Evolutionary conservation across 2,888 invertebrate genomes (phyloP).

Genomic region (Xanthorhoe spadicearia): DNA sequence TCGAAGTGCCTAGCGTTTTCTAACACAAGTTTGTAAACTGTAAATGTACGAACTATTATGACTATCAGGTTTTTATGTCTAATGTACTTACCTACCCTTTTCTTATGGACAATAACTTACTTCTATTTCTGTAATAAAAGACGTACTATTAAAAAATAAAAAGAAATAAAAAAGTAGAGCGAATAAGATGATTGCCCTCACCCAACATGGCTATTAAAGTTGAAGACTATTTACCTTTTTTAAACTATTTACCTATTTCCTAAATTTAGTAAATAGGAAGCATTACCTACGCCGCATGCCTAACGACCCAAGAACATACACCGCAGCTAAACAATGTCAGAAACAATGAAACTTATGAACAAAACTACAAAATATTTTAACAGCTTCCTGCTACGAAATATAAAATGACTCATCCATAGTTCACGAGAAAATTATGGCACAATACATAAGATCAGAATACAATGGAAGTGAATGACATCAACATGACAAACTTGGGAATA

Average conservation of each 20-base stretch:
- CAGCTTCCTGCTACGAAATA: slow-evolving; percentile 59
- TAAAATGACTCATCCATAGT: slow-evolving; percentile 62
- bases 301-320: slow-evolving; percentile 51
- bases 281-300: slow-evolving; percentile 12
- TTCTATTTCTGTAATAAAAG: too few species aligned
- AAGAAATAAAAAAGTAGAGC: too few species aligned
- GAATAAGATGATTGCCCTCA: too few species aligned
- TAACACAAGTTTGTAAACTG: too few species aligned
- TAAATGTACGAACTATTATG: too few species aligned
- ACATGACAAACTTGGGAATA: slow-evolving; percentile 42
- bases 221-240: background rate
- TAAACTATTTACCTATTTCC: background rate
- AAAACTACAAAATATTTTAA: slow-evolving; percentile 54
- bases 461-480: slow-evolving; percentile 63
- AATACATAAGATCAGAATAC: slow-evolving; percentile 41
- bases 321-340: slow-evolving; percentile 51
- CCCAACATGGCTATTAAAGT: too few species aligned
- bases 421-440: slow-evolving; percentile 62
- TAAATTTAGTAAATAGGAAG: slow-evolving; percentile 37
- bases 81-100: too few species aligned
- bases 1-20: too few species aligned
- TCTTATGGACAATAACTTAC: too few species aligned
- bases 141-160: too few species aligned
- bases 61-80: too few species aligned
- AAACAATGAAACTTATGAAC: slow-evolving; percentile 59